phyloP scores from a whole-genome alignment of 2,888 invertebrate genomes.

The Steromphala cineraria region DNA sequence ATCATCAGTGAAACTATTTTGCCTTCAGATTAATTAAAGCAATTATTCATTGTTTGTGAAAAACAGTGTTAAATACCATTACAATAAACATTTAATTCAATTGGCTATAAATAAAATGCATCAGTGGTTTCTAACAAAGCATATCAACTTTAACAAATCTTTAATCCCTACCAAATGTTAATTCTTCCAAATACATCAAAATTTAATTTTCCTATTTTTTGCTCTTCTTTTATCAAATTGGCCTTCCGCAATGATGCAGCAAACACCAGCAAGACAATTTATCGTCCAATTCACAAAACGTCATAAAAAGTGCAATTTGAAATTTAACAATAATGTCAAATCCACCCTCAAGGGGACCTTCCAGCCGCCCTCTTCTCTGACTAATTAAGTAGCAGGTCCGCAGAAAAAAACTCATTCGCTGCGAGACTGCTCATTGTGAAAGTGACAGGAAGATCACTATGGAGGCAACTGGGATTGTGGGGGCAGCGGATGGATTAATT shows the following conservation, averaged over 20 bases:
- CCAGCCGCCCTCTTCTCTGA: neutral
- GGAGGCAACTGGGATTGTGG: too few species aligned
- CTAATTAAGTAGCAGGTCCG: slow-evolving; percentile 1
- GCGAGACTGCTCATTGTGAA: too few species aligned
- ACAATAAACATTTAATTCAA: neutral
- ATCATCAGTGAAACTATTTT: too few species aligned
- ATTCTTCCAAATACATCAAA: neutral
- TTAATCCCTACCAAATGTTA: neutral
- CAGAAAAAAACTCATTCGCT: neutral
- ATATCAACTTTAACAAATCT: neutral
- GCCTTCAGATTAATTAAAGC: too few species aligned
- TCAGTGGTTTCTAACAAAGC: neutral
- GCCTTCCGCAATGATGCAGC: neutral
- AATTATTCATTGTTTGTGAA: too few species aligned
- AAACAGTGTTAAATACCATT: too few species aligned
- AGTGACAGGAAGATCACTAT: too few species aligned
- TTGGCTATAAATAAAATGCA: neutral
- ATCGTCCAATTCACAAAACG: neutral
- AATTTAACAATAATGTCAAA: slow-evolving; percentile 10
- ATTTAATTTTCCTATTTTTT: neutral
- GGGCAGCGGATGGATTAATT: neutral
- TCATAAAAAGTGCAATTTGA: neutral
- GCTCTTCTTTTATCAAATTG: neutral
- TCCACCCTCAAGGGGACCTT: neutral
- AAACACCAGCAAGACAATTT: neutral